A percentile compares a stretch with the other conserved stretches of the same genome.
These are phyloP conservation scores for Iguana delicatissima DNA, from an alignment of 2,797 vertebrate species.

Conservation along the genomic window DNA sequence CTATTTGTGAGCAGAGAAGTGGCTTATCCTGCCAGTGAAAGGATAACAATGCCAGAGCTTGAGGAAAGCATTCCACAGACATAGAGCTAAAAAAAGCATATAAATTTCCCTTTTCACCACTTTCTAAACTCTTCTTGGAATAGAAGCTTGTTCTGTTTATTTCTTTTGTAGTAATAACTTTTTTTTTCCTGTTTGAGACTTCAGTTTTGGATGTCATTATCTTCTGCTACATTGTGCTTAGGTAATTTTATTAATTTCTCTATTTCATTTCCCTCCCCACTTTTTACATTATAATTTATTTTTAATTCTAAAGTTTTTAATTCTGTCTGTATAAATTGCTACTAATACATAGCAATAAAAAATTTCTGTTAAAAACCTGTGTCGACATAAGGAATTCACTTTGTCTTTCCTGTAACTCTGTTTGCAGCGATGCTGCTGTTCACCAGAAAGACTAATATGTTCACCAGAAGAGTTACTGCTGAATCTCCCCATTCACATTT, in stretches of 20 bases:
- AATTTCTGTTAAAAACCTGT: not conserved
- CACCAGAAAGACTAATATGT: too few species aligned
- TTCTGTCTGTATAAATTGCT: not conserved
- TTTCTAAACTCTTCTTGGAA: not conserved
- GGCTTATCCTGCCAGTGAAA: too few species aligned
- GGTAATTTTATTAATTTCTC: not conserved
- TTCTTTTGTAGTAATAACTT: too few species aligned
- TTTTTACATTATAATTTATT: not conserved
- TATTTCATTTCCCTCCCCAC: not conserved
- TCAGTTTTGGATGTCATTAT: not conserved
- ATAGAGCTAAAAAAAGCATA: too few species aligned
- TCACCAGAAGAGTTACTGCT: too few species aligned
- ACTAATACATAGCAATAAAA: not conserved
- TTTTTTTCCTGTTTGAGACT: not conserved
- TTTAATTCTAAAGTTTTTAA: too few species aligned
- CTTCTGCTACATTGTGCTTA: not conserved
- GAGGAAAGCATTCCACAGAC: too few species aligned
- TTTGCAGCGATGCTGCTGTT: too few species aligned
- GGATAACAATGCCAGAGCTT: too few species aligned
- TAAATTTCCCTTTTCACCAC: too few species aligned
- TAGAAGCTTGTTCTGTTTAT: too few species aligned
- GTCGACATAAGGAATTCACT: not conserved
- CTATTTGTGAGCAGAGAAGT: too few species aligned
- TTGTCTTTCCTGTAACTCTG: not conserved
- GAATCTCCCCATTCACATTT: not conserved